phyloP scores from a whole-genome alignment of 1,140 invertebrate species.

The Melanaphis sacchari region DNA sequence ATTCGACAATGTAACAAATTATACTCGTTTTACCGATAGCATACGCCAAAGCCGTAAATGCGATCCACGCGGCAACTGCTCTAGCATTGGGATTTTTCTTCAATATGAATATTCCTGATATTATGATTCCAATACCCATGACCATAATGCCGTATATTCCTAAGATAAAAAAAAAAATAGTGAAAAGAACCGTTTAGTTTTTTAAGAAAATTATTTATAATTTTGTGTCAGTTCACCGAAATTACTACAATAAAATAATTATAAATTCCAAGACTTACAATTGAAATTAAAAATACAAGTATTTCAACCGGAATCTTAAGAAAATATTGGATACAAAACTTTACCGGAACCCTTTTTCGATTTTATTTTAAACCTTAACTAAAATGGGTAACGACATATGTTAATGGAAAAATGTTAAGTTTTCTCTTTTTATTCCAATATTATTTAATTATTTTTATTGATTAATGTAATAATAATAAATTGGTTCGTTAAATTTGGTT shows the following conservation, averaged over 20 bases:
- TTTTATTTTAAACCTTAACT: too few relatives aligned
- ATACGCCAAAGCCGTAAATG: constrained; percentile 85
- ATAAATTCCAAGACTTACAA: background rate
- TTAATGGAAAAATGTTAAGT: too few relatives aligned
- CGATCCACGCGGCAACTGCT: constrained; percentile 89
- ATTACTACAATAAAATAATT: too few relatives aligned
- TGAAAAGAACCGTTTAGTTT: background rate
- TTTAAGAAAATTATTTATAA: background rate
- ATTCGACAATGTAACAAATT: background rate
- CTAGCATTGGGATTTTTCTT: constrained; percentile 82
- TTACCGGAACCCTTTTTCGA: background rate
- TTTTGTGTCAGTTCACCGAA: background rate
- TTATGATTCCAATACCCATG: constrained; percentile 89
- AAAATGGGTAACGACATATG: too few relatives aligned
- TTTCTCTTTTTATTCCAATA: too few relatives aligned
- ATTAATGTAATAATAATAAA: too few relatives aligned
- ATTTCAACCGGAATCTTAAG: background rate
- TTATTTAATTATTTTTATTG: too few relatives aligned
- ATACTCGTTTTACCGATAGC: constrained; percentile 70
- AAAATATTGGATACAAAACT: too few relatives aligned
- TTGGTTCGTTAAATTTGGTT: too few relatives aligned
- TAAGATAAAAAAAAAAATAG: constrained; percentile 61
- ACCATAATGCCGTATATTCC: constrained; percentile 90
- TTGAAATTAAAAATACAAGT: background rate
- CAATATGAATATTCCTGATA: constrained; percentile 85